Base-by-base conservation (phyloP, 2,113 vertebrate species). In the Grammomys dolichurus region DNA sequence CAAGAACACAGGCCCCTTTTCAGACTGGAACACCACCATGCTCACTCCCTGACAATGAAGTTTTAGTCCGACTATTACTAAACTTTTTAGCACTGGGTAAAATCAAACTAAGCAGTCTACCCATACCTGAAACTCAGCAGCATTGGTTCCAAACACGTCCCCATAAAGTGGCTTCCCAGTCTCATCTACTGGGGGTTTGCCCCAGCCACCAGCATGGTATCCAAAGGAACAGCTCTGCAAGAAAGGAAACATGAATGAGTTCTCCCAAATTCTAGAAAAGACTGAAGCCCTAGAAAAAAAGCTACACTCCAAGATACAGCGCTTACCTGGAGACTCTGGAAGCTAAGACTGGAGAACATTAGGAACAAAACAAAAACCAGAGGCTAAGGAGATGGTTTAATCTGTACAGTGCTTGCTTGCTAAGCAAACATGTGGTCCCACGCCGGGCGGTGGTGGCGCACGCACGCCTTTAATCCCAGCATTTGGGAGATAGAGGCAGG, bases 151-250 rank as follows among this genome's bases (percentile, higher is more conserved):
- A 28, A 99, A 99, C 97, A 99, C 99, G 0, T 99, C 99, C 0
- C 99, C 99, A 0, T 99, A 99, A 0, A 99, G 99, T 0, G 99
- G 99, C 94, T 99, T 99, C 46, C 99, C 99, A 3, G 99, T 99
- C 97, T 99, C 99, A 20, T 99, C 99, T 0, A 99, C 99, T 0
- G 99, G 99, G 1, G 99, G 99, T 76, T 99, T 99, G 2, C 99
- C 99, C 99, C 99, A 99, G 73, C 99, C 99, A 7, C 99, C 99
- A 0, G 99, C 99, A 2, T 99, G 99, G 94, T 99, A 99, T 13
- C 99, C 99, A 60, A 99, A 99, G 0, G 99, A 99, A 81, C 99
- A 99, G 96, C 99, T 99, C 99, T 99, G 95, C 40, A 86, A 73
- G 22, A 81, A 5, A 82, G 69, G 0, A 3, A n/a, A 33, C 2